Evolutionary conservation across 2,888 invertebrate genomes (phyloP), one percentile per base, ranked within the genome.

Genomic region (Aleiodes alternator): DNA sequence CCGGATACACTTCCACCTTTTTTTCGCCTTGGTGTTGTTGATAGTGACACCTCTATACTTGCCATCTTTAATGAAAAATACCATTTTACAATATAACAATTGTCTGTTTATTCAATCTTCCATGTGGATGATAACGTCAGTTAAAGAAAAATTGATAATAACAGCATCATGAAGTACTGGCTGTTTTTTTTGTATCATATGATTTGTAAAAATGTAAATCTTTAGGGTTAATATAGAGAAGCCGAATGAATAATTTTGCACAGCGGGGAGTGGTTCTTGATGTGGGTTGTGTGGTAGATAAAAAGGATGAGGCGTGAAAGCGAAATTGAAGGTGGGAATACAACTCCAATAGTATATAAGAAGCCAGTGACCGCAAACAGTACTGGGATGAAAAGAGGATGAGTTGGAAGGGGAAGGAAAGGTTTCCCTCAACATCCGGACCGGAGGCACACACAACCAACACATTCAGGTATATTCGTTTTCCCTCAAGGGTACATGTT

Each of bases 21-120:
- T 76, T 94, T 92, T 80, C 94, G 90, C 70, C 92, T 89, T 1
- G 93, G 92, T n/a, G 92, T 92, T 74, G 92, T 92, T 64, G 93
- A 93, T 83, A 96, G 90, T 1, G 96, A 96, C 71, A 96, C 95
- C 89, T 96, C 96, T 83, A 96, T 95, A 84, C 94, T 95, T 76
- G 96, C 95, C 95, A 96, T 96, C 95, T 96, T 85, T 23, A 87
- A 86, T 76, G 38, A 73, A 68, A 59, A 23, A 11, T 16, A 51
- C n/a, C 38, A 57, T 23, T 57, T 23, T 38, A 38, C 8, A 38
- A 3, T 38, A 38, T 38, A 23, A 14, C n/a, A 53, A 53, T 14
- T 53, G 7, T 23, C n/a, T 59, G 14, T 12, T 4, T n/a, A 59
- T 34, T 59, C 12, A 31, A 31, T 12, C 6, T 14, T n/a, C 43